phyloP scores from a whole-genome alignment of 2,113 vertebrate species.

The Coptodon rendalli region DNA sequence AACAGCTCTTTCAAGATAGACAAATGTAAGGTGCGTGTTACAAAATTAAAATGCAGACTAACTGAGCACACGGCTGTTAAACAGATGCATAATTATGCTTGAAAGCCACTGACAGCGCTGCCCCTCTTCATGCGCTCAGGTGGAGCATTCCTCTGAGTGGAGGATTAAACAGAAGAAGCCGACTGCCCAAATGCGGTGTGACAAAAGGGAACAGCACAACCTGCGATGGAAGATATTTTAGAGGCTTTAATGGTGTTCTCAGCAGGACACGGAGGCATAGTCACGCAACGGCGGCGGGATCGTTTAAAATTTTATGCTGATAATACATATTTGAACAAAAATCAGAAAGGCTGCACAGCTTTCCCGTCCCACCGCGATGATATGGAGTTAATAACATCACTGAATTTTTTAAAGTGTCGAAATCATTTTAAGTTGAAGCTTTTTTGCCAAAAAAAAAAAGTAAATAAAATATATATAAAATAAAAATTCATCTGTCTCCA shows the following conservation, averaged over 20 bases:
- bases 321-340: slow-evolving; percentile 36
- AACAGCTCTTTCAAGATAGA: background rate
- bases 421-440: background rate
- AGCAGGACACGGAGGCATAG: slow-evolving; percentile 3
- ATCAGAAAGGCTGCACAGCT: background rate
- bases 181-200: slow-evolving; percentile 6
- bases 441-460: background rate
- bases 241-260: slow-evolving; percentile 38
- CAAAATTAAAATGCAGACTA: background rate
- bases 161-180: background rate
- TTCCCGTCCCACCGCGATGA: background rate
- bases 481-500: background rate
- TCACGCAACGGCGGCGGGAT: slow-evolving; percentile 24
- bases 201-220: slow-evolving; percentile 8
- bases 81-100: background rate
- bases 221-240: slow-evolving; percentile 33
- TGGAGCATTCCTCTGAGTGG: background rate
- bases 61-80: background rate
- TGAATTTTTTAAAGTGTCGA: background rate
- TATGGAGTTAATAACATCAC: background rate
- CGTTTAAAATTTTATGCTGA: slow-evolving; percentile 42
- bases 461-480: background rate
- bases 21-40: background rate
- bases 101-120: background rate
- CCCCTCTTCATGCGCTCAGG: background rate